Evolutionary conservation across 2,113 vertebrate species (phyloP).

Genomic region (Myocastor coypus): DNA sequence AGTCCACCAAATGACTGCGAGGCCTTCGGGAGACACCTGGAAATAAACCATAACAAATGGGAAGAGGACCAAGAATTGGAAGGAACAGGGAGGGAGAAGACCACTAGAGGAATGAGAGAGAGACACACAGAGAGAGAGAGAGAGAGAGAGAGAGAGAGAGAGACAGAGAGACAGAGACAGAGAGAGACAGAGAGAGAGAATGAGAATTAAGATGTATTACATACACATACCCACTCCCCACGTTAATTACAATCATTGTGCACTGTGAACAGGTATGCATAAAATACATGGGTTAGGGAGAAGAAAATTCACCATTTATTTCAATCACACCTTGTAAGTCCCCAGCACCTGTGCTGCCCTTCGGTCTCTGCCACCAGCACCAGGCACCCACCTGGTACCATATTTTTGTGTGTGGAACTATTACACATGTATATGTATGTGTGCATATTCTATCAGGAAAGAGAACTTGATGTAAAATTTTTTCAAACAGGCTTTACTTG

Average conservation of each 20-base stretch:
- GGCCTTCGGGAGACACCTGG: no score
- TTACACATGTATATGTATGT: not conserved
- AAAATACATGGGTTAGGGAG: not conserved
- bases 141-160: not conserved
- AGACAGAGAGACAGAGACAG: not conserved
- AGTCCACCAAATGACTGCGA: no score
- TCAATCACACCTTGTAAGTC: not conserved
- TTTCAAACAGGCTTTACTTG: not conserved
- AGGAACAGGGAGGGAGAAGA: not conserved
- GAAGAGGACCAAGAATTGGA: not conserved
- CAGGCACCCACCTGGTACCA: not conserved
- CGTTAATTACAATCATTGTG: not conserved
- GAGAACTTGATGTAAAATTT: not conserved
- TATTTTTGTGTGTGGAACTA: not conserved
- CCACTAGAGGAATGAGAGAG: not conserved
- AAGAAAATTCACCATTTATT: not conserved
- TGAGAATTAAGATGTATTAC: not conserved
- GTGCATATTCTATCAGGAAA: not conserved
- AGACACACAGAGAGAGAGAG: not conserved
- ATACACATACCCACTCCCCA: not conserved
- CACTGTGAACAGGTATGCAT: not conserved
- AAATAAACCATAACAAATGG: not conserved
- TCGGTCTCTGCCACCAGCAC: not conserved
- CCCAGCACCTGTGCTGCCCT: not conserved
- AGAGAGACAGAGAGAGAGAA: not conserved